phyloP scores from a whole-genome alignment of 2,113 vertebrate species.

The Upupa epops region DNA sequence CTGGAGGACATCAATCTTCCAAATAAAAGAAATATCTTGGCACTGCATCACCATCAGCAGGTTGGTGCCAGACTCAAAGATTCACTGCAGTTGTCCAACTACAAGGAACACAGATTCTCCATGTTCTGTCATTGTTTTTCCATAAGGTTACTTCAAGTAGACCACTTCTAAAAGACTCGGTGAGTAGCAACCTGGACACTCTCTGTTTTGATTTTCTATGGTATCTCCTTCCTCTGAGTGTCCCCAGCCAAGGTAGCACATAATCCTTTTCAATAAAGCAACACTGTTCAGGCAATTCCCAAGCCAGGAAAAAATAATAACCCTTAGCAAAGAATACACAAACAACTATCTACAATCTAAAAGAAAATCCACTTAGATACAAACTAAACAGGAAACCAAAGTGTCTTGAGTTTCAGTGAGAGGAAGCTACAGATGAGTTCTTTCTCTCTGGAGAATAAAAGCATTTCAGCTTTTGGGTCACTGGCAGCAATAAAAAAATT shows the following conservation, averaged over 20 bases:
- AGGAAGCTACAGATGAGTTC: constrained; percentile 47
- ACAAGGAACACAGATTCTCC: not conserved
- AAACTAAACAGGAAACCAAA: constrained; percentile 67
- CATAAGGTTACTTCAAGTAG: not conserved
- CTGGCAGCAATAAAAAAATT: not conserved
- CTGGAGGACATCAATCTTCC: not conserved
- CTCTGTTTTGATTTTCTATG: constrained; percentile 29
- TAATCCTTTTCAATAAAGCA: constrained; percentile 52
- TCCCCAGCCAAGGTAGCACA: constrained; percentile 17
- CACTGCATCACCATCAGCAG: not conserved
- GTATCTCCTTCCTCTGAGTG: constrained; percentile 19
- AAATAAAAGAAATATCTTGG: not conserved
- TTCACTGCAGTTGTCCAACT: not conserved
- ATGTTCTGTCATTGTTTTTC: not conserved
- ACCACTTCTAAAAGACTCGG: not conserved
- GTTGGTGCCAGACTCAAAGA: not conserved
- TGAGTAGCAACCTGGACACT: not conserved
- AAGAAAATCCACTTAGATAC: constrained; percentile 53
- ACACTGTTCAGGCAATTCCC: constrained; percentile 52
- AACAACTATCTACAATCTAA: constrained; percentile 52
- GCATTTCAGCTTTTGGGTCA: not conserved
- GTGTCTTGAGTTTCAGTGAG: constrained; percentile 54
- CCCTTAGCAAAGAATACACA: constrained; percentile 49
- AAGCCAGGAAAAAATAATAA: constrained; percentile 58
- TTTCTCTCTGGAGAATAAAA: constrained; percentile 23